Conservation (phyloP, 2,888 invertebrate genomes). For the Drosophila melanosoma region DNA sequence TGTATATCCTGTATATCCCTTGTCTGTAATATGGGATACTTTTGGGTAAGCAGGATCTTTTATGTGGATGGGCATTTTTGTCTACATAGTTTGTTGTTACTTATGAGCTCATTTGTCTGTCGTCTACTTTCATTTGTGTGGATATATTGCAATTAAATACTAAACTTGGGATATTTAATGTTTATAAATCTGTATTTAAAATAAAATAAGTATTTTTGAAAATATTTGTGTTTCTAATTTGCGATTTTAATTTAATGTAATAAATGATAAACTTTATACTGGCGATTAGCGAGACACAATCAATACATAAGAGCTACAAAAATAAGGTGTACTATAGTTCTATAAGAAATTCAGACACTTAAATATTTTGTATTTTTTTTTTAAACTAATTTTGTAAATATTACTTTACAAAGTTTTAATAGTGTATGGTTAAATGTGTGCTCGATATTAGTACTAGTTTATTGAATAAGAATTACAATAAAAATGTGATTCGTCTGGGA, state of each 20-base stretch:
- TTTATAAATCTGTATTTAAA: slow-evolving; percentile 1
- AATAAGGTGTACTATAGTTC: neutral
- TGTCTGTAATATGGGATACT: slow-evolving; percentile 53
- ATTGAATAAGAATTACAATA: neutral
- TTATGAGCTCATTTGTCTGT: slow-evolving; percentile 41
- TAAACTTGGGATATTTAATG: neutral
- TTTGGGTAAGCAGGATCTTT: slow-evolving; percentile 52
- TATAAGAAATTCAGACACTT: neutral
- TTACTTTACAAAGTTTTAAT: neutral
- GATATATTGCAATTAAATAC: slow-evolving; percentile 22
- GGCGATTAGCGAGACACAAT: neutral
- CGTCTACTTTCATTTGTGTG: slow-evolving; percentile 12
- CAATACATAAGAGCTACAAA: neutral
- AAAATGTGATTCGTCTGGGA: neutral
- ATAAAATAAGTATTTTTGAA: neutral
- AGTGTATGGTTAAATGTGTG: neutral
- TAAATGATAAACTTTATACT: neutral
- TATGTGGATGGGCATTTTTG: slow-evolving; percentile 16
- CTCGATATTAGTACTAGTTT: neutral
- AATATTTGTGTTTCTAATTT: neutral
- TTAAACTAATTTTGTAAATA: neutral
- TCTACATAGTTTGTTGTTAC: slow-evolving; percentile 15
- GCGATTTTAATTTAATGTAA: neutral
- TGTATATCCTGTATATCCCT: slow-evolving; percentile 37
- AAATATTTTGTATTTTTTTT: neutral